Percentiles rank a stretch among this genome's conserved stretches.
Conservation (phyloP, 1,140 invertebrate genomes). For the Platorchestia sp. region DNA sequence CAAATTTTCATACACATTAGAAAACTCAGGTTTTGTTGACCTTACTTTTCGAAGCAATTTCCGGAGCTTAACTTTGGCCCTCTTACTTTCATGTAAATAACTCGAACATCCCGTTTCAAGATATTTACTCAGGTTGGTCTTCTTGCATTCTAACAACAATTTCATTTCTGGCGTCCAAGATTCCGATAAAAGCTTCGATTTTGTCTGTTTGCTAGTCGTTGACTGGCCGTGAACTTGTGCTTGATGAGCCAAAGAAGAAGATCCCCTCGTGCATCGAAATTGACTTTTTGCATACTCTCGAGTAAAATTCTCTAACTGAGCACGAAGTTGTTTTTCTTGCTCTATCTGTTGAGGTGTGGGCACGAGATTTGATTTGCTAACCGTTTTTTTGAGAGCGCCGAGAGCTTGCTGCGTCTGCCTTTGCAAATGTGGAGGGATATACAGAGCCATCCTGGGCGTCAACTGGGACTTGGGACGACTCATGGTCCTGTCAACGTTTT, state of each 20-base stretch:
- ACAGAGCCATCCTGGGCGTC: slow-evolving; percentile 39
- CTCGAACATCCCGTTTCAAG: not conserved
- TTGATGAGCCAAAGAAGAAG: not conserved
- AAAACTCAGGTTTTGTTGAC: not conserved
- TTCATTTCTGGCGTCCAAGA: slow-evolving; percentile 21
- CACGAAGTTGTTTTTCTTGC: slow-evolving; percentile 5
- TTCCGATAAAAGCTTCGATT: not conserved
- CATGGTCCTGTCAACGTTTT: not conserved
- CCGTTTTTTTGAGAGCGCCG: not conserved
- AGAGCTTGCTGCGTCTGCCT: not conserved
- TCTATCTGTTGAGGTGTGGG: not conserved
- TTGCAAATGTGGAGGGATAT: slow-evolving; percentile 35
- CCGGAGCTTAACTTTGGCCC: not conserved
- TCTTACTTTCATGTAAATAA: slow-evolving; percentile 6
- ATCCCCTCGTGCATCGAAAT: not conserved
- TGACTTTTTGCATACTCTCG: not conserved
- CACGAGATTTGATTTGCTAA: not conserved
- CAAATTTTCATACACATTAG: not conserved
- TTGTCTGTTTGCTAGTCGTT: not conserved
- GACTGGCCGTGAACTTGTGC: not conserved
- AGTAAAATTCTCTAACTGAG: not conserved
- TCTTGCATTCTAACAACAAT: not conserved
- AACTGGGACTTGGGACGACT: not conserved
- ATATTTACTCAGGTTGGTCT: not conserved
- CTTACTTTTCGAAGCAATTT: not conserved